Evolutionary conservation across 2,797 vertebrate genomes (phyloP).

Genomic region (Delichon dasypus): DNA sequence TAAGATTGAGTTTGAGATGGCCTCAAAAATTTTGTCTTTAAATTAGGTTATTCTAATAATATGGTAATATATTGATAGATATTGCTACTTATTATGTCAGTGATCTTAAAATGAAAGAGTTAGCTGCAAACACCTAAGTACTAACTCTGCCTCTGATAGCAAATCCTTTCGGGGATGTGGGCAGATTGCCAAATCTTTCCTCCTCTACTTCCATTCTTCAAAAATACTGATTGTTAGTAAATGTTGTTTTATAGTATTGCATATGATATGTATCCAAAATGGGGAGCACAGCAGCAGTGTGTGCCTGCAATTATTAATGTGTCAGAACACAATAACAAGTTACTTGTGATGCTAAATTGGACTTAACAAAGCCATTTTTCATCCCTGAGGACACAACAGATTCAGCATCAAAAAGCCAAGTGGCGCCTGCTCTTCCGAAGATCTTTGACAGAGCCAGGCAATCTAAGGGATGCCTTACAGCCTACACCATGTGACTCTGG

Average conservation of each 20-base stretch:
- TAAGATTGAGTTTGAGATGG: neutral
- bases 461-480: neutral
- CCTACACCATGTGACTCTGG: rapidly evolving
- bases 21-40: neutral
- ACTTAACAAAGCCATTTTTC: neutral
- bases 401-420: neutral
- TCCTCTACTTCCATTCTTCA: neutral
- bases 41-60: neutral
- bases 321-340: neutral
- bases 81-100: neutral
- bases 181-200: slow-evolving; percentile 12
- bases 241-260: neutral
- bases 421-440: neutral
- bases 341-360: neutral
- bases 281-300: neutral
- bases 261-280: neutral
- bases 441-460: neutral
- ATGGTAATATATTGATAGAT: neutral
- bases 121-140: neutral
- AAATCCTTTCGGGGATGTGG: neutral
- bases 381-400: neutral
- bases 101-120: neutral
- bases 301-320: neutral
- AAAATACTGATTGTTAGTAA: neutral
- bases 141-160: neutral